A percentile compares a stretch with the other conserved stretches of the same genome.
These are phyloP conservation scores for Drosophila anomelani DNA, from an alignment of 2,888 invertebrate species.

Conservation along the genomic window DNA sequence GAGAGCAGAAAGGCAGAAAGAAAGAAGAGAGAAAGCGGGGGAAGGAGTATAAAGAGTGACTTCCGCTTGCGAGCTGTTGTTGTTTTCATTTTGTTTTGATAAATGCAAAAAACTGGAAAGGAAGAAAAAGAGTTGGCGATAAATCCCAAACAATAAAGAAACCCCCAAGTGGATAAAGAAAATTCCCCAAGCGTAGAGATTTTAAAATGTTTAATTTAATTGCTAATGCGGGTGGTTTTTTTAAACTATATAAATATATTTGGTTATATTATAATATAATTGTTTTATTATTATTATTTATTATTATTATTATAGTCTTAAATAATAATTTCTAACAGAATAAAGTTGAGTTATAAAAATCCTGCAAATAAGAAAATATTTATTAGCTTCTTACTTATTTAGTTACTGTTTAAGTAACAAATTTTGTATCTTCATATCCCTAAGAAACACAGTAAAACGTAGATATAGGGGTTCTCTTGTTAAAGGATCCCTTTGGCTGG, in stretches of 20 bases:
- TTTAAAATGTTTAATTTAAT: neutral
- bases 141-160: conserved; percentile 29
- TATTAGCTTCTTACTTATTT: too few relatives aligned
- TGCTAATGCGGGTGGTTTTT: neutral
- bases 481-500: too few relatives aligned
- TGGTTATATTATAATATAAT: too few relatives aligned
- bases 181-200: neutral
- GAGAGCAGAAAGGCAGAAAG: neutral
- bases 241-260: neutral
- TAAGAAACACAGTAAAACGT: neutral
- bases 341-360: too few relatives aligned
- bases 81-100: conserved; percentile 31
- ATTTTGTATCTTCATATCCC: neutral
- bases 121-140: conserved; percentile 18
- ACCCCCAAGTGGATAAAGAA: conserved; percentile 9
- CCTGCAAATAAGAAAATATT: too few relatives aligned
- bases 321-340: too few relatives aligned
- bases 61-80: conserved; percentile 23
- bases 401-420: neutral
- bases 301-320: too few relatives aligned
- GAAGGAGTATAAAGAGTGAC: conserved; percentile 1
- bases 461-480: neutral
- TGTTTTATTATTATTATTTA: too few relatives aligned
- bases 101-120: neutral
- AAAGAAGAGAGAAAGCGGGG: neutral